Evolutionary conservation across 2,113 vertebrate species (phyloP).

Genomic region (Sus scrofa): DNA sequence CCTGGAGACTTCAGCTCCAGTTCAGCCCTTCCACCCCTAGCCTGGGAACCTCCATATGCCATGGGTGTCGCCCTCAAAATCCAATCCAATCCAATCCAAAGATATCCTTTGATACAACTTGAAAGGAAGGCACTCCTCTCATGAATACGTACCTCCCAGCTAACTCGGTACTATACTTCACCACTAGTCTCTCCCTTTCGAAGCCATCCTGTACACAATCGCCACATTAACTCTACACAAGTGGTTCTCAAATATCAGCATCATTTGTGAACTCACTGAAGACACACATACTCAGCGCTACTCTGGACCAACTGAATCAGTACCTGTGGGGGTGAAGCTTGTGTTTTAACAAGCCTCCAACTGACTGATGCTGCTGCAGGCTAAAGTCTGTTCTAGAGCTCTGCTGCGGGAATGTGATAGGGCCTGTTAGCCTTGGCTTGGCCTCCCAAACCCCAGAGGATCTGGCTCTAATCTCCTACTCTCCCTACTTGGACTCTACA

Average conservation of each 20-base stretch:
- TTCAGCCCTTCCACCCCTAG: no score
- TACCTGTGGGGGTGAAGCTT: not conserved
- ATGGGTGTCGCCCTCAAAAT: no score
- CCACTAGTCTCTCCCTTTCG: not conserved
- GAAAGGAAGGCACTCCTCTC: not conserved
- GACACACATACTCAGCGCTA: not conserved
- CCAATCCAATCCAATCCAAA: no score
- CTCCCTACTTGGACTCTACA: not conserved
- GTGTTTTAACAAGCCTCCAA: not conserved
- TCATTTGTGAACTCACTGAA: not conserved
- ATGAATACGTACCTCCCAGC: not conserved
- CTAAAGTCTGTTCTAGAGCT: not conserved
- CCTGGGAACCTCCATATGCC: no score
- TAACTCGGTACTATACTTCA: not conserved
- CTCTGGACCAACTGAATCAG: not conserved
- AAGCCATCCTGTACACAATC: not conserved
- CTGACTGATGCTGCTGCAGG: not conserved
- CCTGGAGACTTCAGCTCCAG: no score
- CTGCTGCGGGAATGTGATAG: not conserved
- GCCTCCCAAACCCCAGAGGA: not conserved
- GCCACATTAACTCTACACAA: not conserved
- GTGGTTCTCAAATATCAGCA: not conserved
- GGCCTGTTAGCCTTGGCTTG: not conserved
- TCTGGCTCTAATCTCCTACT: not conserved
- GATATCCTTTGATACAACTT: not conserved